phyloP scores from a whole-genome alignment of 2,888 invertebrate genomes.

The Cryptocheilus praepositus region DNA sequence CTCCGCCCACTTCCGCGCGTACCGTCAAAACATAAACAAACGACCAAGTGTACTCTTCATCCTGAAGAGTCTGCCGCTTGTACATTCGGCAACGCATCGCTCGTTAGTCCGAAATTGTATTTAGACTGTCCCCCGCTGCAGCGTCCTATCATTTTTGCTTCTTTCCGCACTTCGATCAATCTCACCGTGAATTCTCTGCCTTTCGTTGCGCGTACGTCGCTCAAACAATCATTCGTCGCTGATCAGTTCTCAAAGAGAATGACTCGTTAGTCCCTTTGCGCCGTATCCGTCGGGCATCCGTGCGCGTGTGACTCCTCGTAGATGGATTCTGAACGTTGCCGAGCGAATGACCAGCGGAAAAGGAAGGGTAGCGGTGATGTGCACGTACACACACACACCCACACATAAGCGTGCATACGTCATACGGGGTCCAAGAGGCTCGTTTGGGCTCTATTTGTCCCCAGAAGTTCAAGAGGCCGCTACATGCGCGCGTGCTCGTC shows the following conservation, averaged over 20 bases:
- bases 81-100: no score
- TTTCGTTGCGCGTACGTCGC: no score
- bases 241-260: slow-evolving; percentile 25
- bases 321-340: slow-evolving; percentile 1
- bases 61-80: no score
- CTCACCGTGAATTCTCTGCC: no score
- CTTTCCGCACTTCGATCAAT: no score
- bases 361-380: slow-evolving; percentile 8
- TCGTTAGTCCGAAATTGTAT: no score
- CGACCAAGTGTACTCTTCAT: no score
- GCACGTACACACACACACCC: background rate
- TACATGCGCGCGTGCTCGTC: slow-evolving; percentile 24
- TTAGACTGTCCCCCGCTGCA: no score
- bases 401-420: background rate
- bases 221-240: no score
- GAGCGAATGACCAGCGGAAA: slow-evolving; percentile 6
- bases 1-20: no score
- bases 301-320: slow-evolving; percentile 38
- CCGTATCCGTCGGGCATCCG: slow-evolving; percentile 30
- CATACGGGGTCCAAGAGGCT: slow-evolving; percentile 38
- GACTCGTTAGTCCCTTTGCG: slow-evolving; percentile 44
- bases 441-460: slow-evolving; percentile 65
- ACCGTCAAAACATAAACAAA: no score
- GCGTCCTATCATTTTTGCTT: no score
- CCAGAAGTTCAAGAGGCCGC: slow-evolving; percentile 57